phyloP scores from a whole-genome alignment of 2,888 invertebrate genomes.

The Pachymerium ferrugineum region DNA sequence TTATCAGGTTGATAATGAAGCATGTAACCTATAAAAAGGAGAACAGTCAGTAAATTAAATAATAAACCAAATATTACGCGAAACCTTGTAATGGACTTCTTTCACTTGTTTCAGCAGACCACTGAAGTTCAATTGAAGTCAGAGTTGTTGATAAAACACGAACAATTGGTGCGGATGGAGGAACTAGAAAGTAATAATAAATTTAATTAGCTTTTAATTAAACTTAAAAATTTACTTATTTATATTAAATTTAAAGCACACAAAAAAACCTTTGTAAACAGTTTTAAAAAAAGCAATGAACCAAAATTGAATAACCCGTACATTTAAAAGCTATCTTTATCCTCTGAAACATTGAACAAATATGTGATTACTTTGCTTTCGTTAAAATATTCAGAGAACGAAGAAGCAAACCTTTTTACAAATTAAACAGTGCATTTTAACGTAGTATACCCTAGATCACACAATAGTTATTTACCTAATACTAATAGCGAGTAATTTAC shows the following conservation, averaged over 20 bases:
- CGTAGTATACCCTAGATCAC: background rate
- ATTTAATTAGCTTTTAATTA: no score
- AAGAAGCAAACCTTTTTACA: background rate
- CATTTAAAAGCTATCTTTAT: no score
- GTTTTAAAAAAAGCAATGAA: no score
- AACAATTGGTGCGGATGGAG: slow-evolving; percentile 29
- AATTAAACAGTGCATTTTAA: background rate
- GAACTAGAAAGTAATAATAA: no score
- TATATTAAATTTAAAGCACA: no score
- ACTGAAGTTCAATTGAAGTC: slow-evolving; percentile 30
- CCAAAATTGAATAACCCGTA: no score
- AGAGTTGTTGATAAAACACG: slow-evolving; percentile 30
- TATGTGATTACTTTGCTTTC: no score
- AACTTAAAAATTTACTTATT: no score
- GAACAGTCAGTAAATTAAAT: no score
- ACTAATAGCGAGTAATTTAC: slow-evolving; percentile 45
- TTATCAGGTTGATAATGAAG: slow-evolving; percentile 44
- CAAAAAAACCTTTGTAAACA: no score
- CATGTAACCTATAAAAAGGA: slow-evolving; percentile 43
- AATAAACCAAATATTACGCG: no score
- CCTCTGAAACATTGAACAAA: no score
- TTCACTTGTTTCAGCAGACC: slow-evolving; percentile 31
- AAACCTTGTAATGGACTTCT: slow-evolving; percentile 31
- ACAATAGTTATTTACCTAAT: slow-evolving; percentile 43
- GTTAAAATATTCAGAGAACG: background rate